Conservation (phyloP, 2,113 vertebrate genomes). For the Bothrops jararaca region DNA sequence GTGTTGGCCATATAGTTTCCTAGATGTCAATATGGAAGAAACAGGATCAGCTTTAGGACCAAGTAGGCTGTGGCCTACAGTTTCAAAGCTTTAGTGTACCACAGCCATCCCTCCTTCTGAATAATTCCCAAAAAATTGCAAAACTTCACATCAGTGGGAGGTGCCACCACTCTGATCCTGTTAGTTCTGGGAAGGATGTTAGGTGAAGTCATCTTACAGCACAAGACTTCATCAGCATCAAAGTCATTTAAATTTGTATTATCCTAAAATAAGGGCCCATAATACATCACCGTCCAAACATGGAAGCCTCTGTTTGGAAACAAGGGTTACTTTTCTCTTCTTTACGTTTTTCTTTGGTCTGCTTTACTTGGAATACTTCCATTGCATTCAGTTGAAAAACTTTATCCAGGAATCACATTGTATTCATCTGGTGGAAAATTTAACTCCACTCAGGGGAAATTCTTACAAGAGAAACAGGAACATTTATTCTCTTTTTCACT, state of each 20-base stretch:
- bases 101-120: background rate
- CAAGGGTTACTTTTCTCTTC: background rate
- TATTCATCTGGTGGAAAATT: background rate
- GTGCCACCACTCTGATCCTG: background rate
- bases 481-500: background rate
- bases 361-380: background rate
- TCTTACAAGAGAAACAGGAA: background rate
- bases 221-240: background rate
- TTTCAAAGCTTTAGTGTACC: background rate
- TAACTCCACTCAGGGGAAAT: background rate
- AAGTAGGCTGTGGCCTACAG: background rate
- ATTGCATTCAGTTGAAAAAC: background rate
- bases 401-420: background rate
- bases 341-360: background rate
- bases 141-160: background rate
- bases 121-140: background rate
- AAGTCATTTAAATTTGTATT: rapidly evolving
- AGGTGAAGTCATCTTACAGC: background rate
- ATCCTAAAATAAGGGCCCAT: rapidly evolving
- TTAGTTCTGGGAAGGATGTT: background rate
- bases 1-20: background rate
- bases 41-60: background rate
- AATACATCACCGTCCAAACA: background rate
- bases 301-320: background rate
- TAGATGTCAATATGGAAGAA: background rate